Evolutionary conservation across 2,797 vertebrate species (phyloP), one percentile per base, ranked within the genome.

Genomic region (Tinamus major): DNA sequence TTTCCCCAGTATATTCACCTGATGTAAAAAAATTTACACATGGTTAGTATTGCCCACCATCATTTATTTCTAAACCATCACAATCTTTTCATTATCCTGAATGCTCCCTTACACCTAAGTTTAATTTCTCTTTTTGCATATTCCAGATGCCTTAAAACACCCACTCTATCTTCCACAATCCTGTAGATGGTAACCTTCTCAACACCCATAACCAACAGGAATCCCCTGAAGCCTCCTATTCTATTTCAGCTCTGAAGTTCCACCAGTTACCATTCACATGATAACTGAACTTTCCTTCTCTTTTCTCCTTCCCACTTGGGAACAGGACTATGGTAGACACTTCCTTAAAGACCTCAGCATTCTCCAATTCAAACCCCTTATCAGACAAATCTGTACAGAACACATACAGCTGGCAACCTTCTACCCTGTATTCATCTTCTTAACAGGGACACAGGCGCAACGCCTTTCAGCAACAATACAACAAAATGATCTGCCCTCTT

Each of bases 1-100:
- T 46, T 99, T 99, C 97, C 98, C 98, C 23, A 99, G 97, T 62
- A 99, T 98, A 41, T 97, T 98, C 92, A 99, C 98, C 99, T 99
- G 82, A 79, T 39, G 6, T 64, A 95, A 91, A 92, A 35, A 58
- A 91, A 63, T 87, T 48, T 2, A 49, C 26, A 82, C 21, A 46
- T 2, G 86, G 24, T 92, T 86, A 89, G 68, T 24, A 55, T 0
- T 75, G 49, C 8, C 4, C 29, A 71, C 37, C 10, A 13, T 27
- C 49, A 18, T 14, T 55, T 49, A 62, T 74, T 31, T 3, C 37
- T 29, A 78, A 76, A 69, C 31, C 18, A 53, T 33, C 71, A 33
- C 5, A 68, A 75, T 71, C 6, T 71, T 79, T 61, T 67, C 13
- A 79, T 65, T 72, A 72, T 9, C 21, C 29, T 42, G 26, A 90